Conservation (phyloP, 2,797 vertebrate genomes). For the Sebastes iracundus region DNA sequence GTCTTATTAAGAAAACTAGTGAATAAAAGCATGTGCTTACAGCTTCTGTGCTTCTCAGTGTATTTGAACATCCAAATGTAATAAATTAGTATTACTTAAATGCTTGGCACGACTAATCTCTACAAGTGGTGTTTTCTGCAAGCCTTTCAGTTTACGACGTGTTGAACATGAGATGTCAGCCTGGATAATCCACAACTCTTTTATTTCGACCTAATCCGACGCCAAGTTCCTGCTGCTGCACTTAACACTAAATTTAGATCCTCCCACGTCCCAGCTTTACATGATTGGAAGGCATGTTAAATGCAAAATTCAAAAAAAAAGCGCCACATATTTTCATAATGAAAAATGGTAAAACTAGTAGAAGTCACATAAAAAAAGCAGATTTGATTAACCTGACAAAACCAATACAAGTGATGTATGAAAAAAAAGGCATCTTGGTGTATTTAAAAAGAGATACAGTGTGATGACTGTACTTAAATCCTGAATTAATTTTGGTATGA, state of each 20-base stretch:
- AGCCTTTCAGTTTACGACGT: neutral
- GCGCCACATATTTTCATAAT: neutral
- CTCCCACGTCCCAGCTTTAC: neutral
- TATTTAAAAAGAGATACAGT: constrained; percentile 3
- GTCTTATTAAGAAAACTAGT: too few species aligned
- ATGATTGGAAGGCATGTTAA: neutral
- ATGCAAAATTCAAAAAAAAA: neutral
- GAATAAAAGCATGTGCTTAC: too few species aligned
- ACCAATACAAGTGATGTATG: neutral
- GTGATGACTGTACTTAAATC: neutral
- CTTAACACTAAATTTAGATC: constrained; percentile 8
- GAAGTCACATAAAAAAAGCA: neutral
- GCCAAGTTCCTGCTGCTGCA: constrained; percentile 21
- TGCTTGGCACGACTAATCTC: neutral
- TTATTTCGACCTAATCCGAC: constrained; percentile 23
- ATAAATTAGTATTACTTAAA: neutral
- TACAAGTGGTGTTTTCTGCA: neutral
- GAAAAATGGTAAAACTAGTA: neutral
- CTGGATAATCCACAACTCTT: constrained; percentile 55
- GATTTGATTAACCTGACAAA: neutral
- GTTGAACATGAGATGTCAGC: constrained; percentile 25
- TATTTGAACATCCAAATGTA: neutral
- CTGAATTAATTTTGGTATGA: constrained; percentile 2
- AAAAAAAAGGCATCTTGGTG: neutral
- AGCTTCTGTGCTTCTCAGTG: neutral